Evolutionary conservation across 2,888 invertebrate genomes (phyloP).

Genomic region (Melinaea marsaeus): DNA sequence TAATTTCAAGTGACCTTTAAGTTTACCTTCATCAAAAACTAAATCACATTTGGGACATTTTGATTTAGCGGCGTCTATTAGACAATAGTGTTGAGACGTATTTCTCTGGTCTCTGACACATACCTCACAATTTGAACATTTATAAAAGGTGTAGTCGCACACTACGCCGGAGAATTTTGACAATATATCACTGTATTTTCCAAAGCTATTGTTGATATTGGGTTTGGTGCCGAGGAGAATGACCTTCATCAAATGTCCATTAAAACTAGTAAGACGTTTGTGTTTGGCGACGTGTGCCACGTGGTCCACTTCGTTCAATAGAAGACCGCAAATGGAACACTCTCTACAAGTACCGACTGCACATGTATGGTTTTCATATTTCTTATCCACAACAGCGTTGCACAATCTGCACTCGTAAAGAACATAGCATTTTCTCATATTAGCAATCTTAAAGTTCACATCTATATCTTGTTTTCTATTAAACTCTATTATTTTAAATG

Average conservation of each 20-base stretch:
- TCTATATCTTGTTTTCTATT: conserved; percentile 46
- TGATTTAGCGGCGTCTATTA: conserved; percentile 37
- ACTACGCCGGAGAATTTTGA: conserved; percentile 46
- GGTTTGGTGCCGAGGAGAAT: conserved; percentile 47
- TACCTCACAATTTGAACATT: conserved; percentile 50
- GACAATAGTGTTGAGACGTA: conserved; percentile 45
- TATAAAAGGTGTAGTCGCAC: conserved; percentile 54
- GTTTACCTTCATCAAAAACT: conserved; percentile 43
- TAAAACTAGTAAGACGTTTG: conserved; percentile 42
- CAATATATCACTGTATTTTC: conserved; percentile 11
- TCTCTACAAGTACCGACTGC: conserved; percentile 37
- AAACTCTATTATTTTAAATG: conserved; percentile 50
- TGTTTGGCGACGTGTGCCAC: conserved; percentile 50
- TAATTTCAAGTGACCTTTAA: conserved; percentile 44
- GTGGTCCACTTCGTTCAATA: conserved; percentile 42
- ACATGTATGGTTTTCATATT: conserved; percentile 43
- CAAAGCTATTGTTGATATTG: conserved; percentile 13
- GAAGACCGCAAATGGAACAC: conserved; percentile 51
- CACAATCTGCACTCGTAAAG: conserved; percentile 61
- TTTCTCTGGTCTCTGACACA: conserved; percentile 40
- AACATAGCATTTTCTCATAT: conserved; percentile 37
- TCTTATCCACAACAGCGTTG: conserved; percentile 45
- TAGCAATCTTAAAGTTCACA: conserved; percentile 40
- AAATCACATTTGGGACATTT: conserved; percentile 51
- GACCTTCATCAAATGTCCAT: conserved; percentile 48